phyloP scores from a whole-genome alignment of 2,888 invertebrate genomes.

The Cataglyphis altisquamis region DNA sequence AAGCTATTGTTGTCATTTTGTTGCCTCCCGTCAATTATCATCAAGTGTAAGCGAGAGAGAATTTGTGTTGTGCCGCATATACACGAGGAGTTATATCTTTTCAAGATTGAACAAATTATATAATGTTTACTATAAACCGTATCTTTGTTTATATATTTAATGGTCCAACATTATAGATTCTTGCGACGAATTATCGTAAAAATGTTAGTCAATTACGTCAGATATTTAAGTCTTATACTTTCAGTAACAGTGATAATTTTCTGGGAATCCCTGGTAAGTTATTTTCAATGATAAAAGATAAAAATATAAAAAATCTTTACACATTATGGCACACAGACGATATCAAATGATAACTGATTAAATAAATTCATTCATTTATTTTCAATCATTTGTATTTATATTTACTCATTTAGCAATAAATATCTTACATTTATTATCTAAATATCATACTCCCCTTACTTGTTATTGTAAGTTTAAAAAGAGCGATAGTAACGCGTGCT shows the following conservation, averaged over 20 bases:
- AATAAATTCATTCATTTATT: not conserved
- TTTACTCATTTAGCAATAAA: not conserved
- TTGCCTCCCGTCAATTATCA: slow-evolving; percentile 21
- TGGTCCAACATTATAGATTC: not conserved
- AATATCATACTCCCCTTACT: not conserved
- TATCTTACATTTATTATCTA: not conserved
- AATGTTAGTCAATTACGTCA: not conserved
- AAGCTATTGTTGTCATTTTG: not conserved
- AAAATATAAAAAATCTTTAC: not conserved
- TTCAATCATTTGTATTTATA: not conserved
- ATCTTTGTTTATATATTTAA: not conserved
- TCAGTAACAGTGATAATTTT: not conserved
- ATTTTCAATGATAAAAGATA: not conserved
- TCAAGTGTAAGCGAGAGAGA: not conserved
- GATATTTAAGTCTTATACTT: not conserved
- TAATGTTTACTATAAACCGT: not conserved
- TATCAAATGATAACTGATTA: not conserved
- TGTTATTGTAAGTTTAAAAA: not conserved
- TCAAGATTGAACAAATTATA: not conserved
- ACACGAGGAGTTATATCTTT: not conserved
- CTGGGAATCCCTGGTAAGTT: not conserved
- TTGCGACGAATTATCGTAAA: not conserved
- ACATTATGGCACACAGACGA: not conserved
- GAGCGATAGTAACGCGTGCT: slow-evolving; percentile 16
- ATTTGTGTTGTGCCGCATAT: not conserved